Base-by-base conservation (phyloP, 2,888 invertebrate species). In the Dolichomitus sp. region DNA sequence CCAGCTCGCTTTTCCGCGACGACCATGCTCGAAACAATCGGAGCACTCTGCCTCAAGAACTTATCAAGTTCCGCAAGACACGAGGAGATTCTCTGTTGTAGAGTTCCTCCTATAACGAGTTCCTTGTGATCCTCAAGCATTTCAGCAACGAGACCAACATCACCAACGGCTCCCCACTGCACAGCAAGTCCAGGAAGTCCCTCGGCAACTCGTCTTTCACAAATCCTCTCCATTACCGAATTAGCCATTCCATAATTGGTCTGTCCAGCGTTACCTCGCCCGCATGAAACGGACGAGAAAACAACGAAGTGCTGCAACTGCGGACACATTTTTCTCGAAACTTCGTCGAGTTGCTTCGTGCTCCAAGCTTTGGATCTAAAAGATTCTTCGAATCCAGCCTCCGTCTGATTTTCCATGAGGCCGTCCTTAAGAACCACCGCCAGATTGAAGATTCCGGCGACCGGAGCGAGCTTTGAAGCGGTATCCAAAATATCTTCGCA, bases 61-160 rank as follows among this genome's bases (percentile, higher is more conserved):
- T 94, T 94, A 90, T 97, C 97, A 37, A 99, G 93, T 0, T 96
- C 95, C 4, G 96, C 94, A 14, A 99, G 94, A 91, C 98, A 98
- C 0, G 97, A 98, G 0, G 96, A 95, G 89, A 99, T 97, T 86
- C 96, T 95, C 92, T 99, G 99, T 81, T 98, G 98, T 2, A 98
- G 94, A 0, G 98, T 98, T 12, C 98, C 98, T 69, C 96, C 96
- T 54, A 96, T 96, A 83, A 96, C 95, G 40, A 96, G 93, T 85
- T 96, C 96, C 30, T 96, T 95, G 84, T 96, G 95, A 1, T 96
- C 96, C 80, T 96, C 96, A 85, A 96, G 95, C 96, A 96, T 95
- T 73, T 97, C 97, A 4, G 97, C 96, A 19, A 98, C 96, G 0
- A 98, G 94, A 76, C 98, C 98, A 23, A 96, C 96, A 86, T 96